Evolutionary conservation across 1,140 invertebrate species (phyloP), one percentile per base, ranked within the genome.

Genomic region (Hyles vespertilio): DNA sequence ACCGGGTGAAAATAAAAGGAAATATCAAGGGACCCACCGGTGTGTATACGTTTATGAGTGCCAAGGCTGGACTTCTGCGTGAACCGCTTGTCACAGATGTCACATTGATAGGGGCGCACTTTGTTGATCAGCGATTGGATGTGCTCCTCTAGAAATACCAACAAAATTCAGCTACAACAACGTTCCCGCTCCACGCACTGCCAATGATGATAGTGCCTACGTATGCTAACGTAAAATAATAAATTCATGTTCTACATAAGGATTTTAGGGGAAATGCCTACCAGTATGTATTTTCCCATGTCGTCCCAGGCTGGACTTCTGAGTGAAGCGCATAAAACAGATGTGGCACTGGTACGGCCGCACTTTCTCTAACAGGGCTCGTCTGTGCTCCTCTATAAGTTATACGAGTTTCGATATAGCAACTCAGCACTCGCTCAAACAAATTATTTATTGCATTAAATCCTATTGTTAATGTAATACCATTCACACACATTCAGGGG

Each of bases 31-130:
- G 84, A 89, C 89, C 87, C 84, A 90, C 94, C 94, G 57, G 94
- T 95, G 82, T 96, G 95, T 74, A 95, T 94, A 70, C 94, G 91
- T 87, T 95, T 95, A 90, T 96, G 95, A 77, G 95, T 95, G 90
- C 95, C 93, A 68, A 94, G 87, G 84, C 93, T 94, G 72, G 93
- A 94, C 89, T 95, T 95, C 83, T 94, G 93, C 57, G 93, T 94
- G 88, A 94, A 95, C 81, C 93, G 89, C 84, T 94, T 94, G 77
- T 94, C 91, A 84, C 94, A 94, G 72, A 93, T 89, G 75, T 94
- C 92, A 87, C 95, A 96, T 88, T 93, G 91, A 89, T 94, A 96
- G 34, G 95, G 95, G 65, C 93, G 89, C 82, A 90, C 89, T 88
- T 92, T 92, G 83, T 92, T 91, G 76, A 91, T 90, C 88, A 90